A percentile compares a stretch with the other conserved stretches of the same genome.
These are phyloP conservation scores for Ciconia maguari DNA, from an alignment of 2,113 vertebrate species.

Conservation along the genomic window DNA sequence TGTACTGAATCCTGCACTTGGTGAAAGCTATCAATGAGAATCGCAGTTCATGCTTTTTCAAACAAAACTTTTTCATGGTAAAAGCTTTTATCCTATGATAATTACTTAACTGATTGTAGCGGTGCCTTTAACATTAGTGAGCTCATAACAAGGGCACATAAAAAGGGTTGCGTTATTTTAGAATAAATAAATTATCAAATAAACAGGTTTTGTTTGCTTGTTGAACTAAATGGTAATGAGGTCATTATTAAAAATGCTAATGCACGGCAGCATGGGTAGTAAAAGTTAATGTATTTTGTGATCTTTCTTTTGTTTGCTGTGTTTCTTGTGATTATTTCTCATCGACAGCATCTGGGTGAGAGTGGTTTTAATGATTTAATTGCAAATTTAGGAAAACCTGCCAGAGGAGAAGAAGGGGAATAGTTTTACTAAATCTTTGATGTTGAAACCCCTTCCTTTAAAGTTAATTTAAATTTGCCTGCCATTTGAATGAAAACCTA, in stretches of 20 bases:
- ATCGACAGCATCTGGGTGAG: background rate
- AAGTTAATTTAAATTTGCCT: background rate
- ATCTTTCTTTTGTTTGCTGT: slow-evolving; percentile 44
- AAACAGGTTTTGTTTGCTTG: slow-evolving; percentile 30
- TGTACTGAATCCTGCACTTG: slow-evolving; percentile 89
- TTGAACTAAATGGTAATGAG: slow-evolving; percentile 55
- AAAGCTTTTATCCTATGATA: slow-evolving; percentile 89
- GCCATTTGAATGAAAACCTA: background rate
- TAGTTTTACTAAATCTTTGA: background rate
- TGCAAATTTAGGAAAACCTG: slow-evolving; percentile 12
- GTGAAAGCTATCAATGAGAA: slow-evolving; percentile 84
- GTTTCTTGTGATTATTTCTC: slow-evolving; percentile 25
- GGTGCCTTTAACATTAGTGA: slow-evolving; percentile 68
- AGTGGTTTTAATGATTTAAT: slow-evolving; percentile 29
- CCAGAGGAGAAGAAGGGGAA: background rate
- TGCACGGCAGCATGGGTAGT: background rate
- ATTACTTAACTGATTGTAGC: slow-evolving; percentile 84
- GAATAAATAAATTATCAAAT: slow-evolving; percentile 56
- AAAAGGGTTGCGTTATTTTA: slow-evolving; percentile 27
- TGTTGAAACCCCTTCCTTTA: background rate
- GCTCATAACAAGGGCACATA: slow-evolving; percentile 47
- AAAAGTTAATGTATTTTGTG: slow-evolving; percentile 52
- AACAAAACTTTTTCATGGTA: slow-evolving; percentile 85
- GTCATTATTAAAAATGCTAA: slow-evolving; percentile 70
- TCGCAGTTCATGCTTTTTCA: slow-evolving; percentile 85